Conservation (phyloP, 2,888 invertebrate species). For the Chymomyza amoena region DNA sequence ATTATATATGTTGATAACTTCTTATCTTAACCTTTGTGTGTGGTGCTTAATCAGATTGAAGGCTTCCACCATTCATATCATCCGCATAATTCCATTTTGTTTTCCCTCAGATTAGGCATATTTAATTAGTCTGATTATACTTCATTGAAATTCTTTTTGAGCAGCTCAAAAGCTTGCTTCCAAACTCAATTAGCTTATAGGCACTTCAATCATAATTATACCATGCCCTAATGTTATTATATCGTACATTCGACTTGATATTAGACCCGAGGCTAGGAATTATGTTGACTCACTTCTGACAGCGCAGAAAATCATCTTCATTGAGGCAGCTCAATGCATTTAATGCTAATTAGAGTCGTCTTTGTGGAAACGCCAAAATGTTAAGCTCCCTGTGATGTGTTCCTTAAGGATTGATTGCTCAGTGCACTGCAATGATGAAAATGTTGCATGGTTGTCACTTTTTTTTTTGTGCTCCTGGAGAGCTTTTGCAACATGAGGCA, state of each 20-base stretch:
- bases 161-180: not conserved
- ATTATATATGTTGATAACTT: not conserved
- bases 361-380: not conserved
- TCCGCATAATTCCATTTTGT: not conserved
- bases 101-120: not conserved
- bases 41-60: not conserved
- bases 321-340: not conserved
- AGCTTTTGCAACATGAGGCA: not conserved
- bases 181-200: not conserved
- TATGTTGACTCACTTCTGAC: not conserved
- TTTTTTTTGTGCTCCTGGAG: too few relatives aligned
- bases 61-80: not conserved
- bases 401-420: not conserved
- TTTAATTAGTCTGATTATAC: not conserved
- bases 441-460: not conserved
- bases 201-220: not conserved
- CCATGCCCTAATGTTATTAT: not conserved
- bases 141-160: not conserved
- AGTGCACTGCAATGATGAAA: not conserved
- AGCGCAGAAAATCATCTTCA: not conserved
- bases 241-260: not conserved
- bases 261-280: not conserved
- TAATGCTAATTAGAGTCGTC: not conserved
- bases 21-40: not conserved
- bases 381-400: not conserved